Percentiles rank a stretch among this genome's conserved stretches.
Evolutionary conservation across 2,888 invertebrate genomes (phyloP).

Genomic region (Aspidiotus rigidus): DNA sequence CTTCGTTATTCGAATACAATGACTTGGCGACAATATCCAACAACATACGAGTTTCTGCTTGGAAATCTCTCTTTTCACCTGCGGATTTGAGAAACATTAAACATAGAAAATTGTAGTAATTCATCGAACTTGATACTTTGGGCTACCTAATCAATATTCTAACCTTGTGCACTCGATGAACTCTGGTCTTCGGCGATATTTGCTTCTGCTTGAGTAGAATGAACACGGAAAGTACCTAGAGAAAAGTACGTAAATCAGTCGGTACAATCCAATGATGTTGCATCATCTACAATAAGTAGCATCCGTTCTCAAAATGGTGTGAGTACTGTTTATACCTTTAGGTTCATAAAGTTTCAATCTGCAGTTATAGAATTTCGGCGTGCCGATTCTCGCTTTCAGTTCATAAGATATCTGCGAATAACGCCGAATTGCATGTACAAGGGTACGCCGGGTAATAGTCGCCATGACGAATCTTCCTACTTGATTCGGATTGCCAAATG

Average conservation of each 20-base stretch:
- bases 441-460: neutral
- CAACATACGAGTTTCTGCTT: slow-evolving; percentile 91
- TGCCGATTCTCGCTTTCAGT: neutral
- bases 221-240: neutral
- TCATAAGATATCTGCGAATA: neutral
- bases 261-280: neutral
- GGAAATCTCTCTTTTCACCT: slow-evolving; percentile 76
- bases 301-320: neutral
- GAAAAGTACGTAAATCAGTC: neutral
- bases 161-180: neutral
- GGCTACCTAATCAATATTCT: neutral
- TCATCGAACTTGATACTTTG: neutral
- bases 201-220: slow-evolving; percentile 11
- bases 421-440: neutral
- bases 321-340: neutral
- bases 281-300: neutral
- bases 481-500: no score
- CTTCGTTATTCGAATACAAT: slow-evolving; percentile 93
- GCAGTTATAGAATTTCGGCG: neutral
- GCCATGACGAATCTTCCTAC: neutral
- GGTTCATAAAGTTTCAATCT: neutral
- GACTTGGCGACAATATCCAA: slow-evolving; percentile 95
- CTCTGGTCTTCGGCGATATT: slow-evolving; percentile 5
- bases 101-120: neutral
- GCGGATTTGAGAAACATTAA: slow-evolving; percentile 34